Evolutionary conservation across 2,113 vertebrate genomes (phyloP).

Genomic region (Oreotrochilus melanogaster): DNA sequence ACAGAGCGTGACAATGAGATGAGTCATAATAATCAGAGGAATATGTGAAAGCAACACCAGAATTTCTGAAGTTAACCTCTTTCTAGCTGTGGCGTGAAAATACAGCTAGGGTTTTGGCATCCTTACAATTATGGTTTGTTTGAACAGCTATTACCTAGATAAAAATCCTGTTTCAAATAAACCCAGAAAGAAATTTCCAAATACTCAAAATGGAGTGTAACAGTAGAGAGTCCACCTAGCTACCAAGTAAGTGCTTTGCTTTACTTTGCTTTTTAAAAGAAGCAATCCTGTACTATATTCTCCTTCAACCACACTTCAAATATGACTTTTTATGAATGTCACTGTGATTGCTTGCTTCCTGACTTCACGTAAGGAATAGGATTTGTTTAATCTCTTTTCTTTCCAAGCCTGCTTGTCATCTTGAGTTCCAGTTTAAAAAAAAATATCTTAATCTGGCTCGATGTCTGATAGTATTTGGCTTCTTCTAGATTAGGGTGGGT

Average conservation of each 20-base stretch:
- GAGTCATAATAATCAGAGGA: neutral
- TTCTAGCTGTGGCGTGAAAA: neutral
- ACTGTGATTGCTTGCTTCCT: slow-evolving; percentile 10
- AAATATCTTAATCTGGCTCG: slow-evolving; percentile 55
- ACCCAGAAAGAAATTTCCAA: neutral
- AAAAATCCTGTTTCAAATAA: neutral
- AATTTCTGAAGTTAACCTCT: neutral
- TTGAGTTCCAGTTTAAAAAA: slow-evolving; percentile 1
- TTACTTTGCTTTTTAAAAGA: neutral
- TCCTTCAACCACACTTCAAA: neutral
- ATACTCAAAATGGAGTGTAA: neutral
- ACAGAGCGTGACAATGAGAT: neutral
- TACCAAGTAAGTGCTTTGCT: neutral
- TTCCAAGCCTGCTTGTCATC: slow-evolving; percentile 56
- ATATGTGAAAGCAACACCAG: neutral
- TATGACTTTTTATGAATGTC: slow-evolving; percentile 11
- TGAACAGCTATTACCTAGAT: neutral
- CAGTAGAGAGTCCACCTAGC: neutral
- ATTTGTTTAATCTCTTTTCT: slow-evolving; percentile 75
- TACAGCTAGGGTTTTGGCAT: neutral
- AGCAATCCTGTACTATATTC: neutral
- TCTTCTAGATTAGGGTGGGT: neutral
- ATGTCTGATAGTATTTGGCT: slow-evolving; percentile 16
- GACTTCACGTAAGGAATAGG: slow-evolving; percentile 49
- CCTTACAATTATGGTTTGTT: neutral